Evolutionary conservation across 2,797 vertebrate genomes (phyloP).

Genomic region (Takifugu ocellatus): DNA sequence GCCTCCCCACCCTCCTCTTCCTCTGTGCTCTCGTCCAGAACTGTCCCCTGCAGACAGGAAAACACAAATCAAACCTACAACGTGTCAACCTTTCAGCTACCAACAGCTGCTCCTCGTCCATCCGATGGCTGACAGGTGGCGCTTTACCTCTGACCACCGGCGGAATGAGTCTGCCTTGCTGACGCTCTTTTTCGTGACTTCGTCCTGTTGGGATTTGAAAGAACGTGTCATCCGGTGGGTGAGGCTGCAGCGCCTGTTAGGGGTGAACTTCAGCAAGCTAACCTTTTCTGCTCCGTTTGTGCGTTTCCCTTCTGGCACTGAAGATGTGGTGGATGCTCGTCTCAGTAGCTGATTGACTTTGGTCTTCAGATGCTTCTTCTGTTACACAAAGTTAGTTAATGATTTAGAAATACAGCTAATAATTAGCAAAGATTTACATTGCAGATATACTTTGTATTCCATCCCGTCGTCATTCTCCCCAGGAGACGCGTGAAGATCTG

Average conservation of each 20-base stretch:
- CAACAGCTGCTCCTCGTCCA: no score
- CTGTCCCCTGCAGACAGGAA: conserved; percentile 31
- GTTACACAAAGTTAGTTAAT: neutral
- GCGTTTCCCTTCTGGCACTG: conserved; percentile 4
- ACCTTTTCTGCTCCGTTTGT: conserved; percentile 36
- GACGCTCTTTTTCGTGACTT: neutral
- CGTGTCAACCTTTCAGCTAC: neutral
- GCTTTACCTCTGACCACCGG: conserved; percentile 47
- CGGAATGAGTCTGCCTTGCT: conserved; percentile 11
- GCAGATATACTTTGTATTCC: conserved; percentile 43
- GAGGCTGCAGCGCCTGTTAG: neutral
- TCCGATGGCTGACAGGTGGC: neutral
- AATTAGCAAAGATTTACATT: no score
- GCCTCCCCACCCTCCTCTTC: conserved; percentile 19
- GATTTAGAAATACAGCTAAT: neutral
- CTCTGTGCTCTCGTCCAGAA: conserved; percentile 20
- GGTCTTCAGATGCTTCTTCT: conserved; percentile 50
- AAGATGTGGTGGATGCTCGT: conserved; percentile 26
- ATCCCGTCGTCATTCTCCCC: conserved; percentile 37
- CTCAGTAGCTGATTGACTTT: conserved; percentile 49
- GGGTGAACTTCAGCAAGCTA: neutral
- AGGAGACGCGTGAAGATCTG: conserved; percentile 10
- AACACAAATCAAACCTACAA: neutral
- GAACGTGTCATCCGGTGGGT: neutral
- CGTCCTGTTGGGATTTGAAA: conserved; percentile 10